Base-by-base conservation (phyloP, 1,140 invertebrate species). In the Antheraea mylitta region DNA sequence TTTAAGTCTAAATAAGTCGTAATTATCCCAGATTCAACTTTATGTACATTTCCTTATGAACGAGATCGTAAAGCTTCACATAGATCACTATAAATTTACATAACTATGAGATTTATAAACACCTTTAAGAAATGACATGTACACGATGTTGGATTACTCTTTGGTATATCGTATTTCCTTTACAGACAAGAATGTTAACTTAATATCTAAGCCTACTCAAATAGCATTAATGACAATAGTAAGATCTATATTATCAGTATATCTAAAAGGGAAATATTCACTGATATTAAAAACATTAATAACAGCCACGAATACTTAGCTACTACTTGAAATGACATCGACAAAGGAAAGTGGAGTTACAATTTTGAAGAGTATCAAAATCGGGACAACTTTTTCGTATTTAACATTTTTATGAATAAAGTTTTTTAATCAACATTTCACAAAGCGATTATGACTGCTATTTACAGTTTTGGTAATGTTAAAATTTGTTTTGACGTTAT, bases 11-110 rank as follows among this genome's bases (percentile, higher is more conserved):
- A 80, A 79, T 91, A 91, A 91, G 89, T 91, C 89, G 89, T 91
- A 91, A 88, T 87, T 89, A 91, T 91, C 89, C 89, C 89, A 83
- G 85, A 80, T 89, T 87, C 80, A 83, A 82, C 76, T 80, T 74
- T 87, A 88, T 91, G 65, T 91, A 89, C 87, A 91, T 81, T 78
- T 73, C 67, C 81, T 87, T 87, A 87, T 67, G 68, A 77, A 78
- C 71, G 70, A 81, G 59, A 76, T 76, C 74, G 79, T 86, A 86
- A 87, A 87, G 83, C 85, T 88, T 86, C 68, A 82, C 73, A 79
- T 73, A 79, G 72, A 81, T 83, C 73, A 81, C 74, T 79, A 80
- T 73, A 71, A 78, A 75, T 76, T 76, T 75, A 65, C 63, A 73
- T 18, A 60, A 53, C 58, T 71, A 69, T 66, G 61, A 63, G 37